Base-by-base conservation (phyloP, 2,113 vertebrate genomes). In the Pipa parva region DNA sequence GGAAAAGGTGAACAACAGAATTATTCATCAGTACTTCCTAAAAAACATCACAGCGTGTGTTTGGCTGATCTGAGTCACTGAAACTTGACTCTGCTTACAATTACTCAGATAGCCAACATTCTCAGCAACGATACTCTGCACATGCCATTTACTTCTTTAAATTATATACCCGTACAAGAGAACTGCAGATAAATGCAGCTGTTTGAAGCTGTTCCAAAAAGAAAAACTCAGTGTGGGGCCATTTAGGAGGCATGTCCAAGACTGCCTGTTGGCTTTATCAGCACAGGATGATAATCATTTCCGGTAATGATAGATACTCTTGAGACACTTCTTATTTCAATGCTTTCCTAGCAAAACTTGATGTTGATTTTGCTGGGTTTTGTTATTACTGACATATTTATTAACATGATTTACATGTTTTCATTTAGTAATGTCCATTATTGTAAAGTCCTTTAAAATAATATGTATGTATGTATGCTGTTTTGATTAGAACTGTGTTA, bases 1-100 rank as follows among this genome's bases (percentile, higher is more conserved):
- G 52, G 75, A 67, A 29, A 65, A n/a, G 52, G 36, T 64, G 56
- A 80, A 81, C 75, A 81, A 79, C 76, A 76, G 50, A 66, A 22
- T 55, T 68, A 64, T 71, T 81, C 69, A 78, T 78, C 54, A 2
- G 49, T 13, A 28, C 55, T 51, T 77, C 71, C 63, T 69, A 63
- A 63, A n/a, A 67, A 66, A 31, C 31, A 55, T 64, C 61, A n/a
- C 10, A 18, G 37, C 31, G 27, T 21, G 62, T 13, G 21, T 2
- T 68, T 71, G 56, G 13, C 20, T 36, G 21, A 8, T 11, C 27
- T 59, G 55, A 59, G 49, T 67, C 42, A 49, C 26, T 22, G 20
- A 5, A 65, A 29, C 9, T 18, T 27, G 25, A 24, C 63, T 55
- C 7, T 49, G 15, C 18, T 42, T 36, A 33, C 31, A 54, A 63